A percentile compares a stretch with the other conserved stretches of the same genome.
Evolutionary conservation across 2,888 invertebrate species (phyloP).

Genomic region (Drosophila pegasa): DNA sequence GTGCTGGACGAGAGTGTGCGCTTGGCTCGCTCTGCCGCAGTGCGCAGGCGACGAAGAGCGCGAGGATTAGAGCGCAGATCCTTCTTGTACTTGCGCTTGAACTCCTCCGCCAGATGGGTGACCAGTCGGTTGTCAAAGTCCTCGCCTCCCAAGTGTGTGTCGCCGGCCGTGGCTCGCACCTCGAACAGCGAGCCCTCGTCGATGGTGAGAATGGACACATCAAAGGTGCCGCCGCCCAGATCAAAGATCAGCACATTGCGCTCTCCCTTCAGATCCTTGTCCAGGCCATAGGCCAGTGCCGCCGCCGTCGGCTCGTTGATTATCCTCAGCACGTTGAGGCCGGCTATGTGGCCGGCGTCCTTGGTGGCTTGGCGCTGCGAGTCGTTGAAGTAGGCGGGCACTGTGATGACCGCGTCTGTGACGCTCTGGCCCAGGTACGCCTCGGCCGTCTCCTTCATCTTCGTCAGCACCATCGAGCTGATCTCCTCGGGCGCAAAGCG

Average conservation of each 20-base stretch:
- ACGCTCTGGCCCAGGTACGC: conserved; percentile 93
- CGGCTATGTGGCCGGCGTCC: conserved; percentile 30
- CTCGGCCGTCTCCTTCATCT: conserved; percentile 97
- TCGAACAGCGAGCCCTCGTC: conserved; percentile 26
- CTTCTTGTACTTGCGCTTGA: conserved; percentile 26
- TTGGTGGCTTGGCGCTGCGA: conserved; percentile 30
- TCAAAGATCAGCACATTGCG: conserved; percentile 28
- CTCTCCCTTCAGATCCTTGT: conserved; percentile 31
- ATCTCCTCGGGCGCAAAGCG: conserved; percentile 95
- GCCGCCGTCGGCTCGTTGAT: conserved; percentile 33
- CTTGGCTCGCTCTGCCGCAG: conserved; percentile 34
- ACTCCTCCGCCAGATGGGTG: conserved; percentile 32
- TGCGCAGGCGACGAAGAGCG: conserved; percentile 18
- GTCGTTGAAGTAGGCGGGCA: conserved; percentile 23
- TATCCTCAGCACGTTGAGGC: conserved; percentile 28
- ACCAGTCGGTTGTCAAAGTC: conserved; percentile 28
- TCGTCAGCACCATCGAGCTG: conserved; percentile 95
- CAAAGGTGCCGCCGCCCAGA: conserved; percentile 24
- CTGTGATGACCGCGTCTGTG: conserved; percentile 89
- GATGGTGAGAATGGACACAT: conserved; percentile 31
- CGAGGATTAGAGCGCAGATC: conserved; percentile 6
- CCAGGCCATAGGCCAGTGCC: conserved; percentile 32
- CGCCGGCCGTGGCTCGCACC: conserved; percentile 22
- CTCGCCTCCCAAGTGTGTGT: conserved; percentile 29
- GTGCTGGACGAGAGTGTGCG: conserved; percentile 31